Evolutionary conservation across 2,113 vertebrate species (phyloP).

Genomic region (Clarias macrocephalus): DNA sequence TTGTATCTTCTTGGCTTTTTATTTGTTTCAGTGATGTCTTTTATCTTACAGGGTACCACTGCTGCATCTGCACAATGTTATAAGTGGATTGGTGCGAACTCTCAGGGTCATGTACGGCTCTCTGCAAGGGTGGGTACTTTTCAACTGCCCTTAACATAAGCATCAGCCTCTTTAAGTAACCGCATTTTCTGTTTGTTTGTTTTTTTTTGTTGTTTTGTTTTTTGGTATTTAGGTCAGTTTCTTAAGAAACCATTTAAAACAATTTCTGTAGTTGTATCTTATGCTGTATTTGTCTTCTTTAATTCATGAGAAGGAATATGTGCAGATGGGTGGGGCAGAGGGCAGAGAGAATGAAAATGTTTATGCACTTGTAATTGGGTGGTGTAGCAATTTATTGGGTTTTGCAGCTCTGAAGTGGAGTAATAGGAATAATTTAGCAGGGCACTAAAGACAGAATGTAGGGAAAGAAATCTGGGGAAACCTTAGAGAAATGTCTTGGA

Average conservation of each 20-base stretch:
- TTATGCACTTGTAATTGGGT: neutral
- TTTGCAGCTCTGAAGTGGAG: neutral
- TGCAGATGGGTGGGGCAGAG: neutral
- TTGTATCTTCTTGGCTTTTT: neutral
- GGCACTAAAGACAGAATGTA: neutral
- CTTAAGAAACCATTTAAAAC: neutral
- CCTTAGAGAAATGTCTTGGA: neutral
- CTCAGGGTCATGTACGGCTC: conserved; percentile 89
- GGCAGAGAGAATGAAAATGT: neutral
- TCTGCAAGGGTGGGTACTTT: conserved; percentile 83
- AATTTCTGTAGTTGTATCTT: neutral
- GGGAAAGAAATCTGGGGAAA: neutral
- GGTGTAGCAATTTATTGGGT: neutral
- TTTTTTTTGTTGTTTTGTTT: too few species aligned
- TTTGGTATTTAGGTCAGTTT: neutral
- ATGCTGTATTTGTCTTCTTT: neutral
- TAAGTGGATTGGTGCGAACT: conserved; percentile 80
- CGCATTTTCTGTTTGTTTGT: too few species aligned
- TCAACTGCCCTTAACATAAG: too few species aligned
- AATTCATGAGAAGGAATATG: neutral
- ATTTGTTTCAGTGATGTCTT: neutral
- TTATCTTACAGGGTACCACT: conserved; percentile 82
- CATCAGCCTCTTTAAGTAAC: too few species aligned
- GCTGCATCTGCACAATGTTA: conserved; percentile 83
- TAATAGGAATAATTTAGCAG: neutral